Evolutionary conservation across 2,113 vertebrate species (phyloP), one percentile per base, ranked within the genome.

Genomic region (Mystacornis crossleyi): DNA sequence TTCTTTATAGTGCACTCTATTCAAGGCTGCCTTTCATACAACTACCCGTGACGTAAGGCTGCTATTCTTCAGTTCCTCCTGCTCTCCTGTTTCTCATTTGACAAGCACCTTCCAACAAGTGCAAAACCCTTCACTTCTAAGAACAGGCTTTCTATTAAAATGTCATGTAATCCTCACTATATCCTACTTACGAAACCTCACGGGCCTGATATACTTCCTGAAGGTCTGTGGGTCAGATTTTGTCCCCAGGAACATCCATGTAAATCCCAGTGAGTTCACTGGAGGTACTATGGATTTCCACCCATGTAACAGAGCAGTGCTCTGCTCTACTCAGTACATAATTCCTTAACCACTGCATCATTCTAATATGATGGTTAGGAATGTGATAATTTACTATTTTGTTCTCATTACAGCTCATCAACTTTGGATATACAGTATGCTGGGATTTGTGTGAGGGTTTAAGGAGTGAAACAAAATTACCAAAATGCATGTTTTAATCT

Each of bases 1-100:
- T 95, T 74, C 94, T 97, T 90, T 92, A 93, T 86, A 95, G 89
- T 82, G 81, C 92, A 84, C 89, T 95, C 86, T 91, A 90, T 95
- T 97, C 96, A 97, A 95, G 89, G 89, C 88, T 96, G 86, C 82
- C 62, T 94, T 95, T 95, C 84, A 77, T 86, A 80, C 71, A 12
- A 61, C 87, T 95, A 86, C 93, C 87, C 64, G 24, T 95, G 93
- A 82, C 87, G 95, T 61, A 84, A 94, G 86, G 87, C 93, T 97
- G 93, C 93, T 94, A 70, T 96, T 97, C 90, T 95, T 92, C 86
- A 79, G 73, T 86, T 96, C 80, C 70, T 94, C 83, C 87, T 86
- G 90, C 85, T 96, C 93, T 93, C 79, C 78, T 90, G 1, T 73
- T 94, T 96, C 85, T 82, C 82, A 26, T 95, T 89, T 96, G 95